These are phyloP conservation scores for Podilymbus podiceps DNA, from an alignment of 2,113 vertebrate genomes.

Conservation along the genomic window DNA sequence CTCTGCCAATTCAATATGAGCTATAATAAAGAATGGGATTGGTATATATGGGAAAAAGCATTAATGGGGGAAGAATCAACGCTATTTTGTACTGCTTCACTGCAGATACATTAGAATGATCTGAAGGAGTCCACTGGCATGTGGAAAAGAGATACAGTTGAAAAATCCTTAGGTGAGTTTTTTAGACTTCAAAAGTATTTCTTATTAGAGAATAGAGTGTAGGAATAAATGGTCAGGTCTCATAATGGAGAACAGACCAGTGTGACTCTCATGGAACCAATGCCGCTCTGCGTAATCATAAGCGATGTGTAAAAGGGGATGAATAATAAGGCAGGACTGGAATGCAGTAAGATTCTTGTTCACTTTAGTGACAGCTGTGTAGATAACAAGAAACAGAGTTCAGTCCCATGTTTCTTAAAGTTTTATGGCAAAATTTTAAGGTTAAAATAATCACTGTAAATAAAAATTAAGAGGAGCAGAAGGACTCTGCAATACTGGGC, in stretches of 20 bases:
- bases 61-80: neutral
- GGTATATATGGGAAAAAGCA: neutral
- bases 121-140: neutral
- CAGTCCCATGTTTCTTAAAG: neutral
- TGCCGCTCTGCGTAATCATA: neutral
- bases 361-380: neutral
- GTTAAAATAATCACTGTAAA: neutral
- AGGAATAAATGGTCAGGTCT: neutral
- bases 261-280: rapidly evolving
- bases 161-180: neutral
- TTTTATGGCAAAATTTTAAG: neutral
- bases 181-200: neutral
- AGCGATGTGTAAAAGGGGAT: neutral
- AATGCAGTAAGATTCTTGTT: neutral
- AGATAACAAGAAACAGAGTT: neutral
- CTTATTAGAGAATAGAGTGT: neutral
- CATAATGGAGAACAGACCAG: neutral
- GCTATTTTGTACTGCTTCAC: rapidly evolving
- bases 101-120: neutral
- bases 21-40: neutral
- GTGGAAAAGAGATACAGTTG: neutral
- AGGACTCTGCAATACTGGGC: neutral
- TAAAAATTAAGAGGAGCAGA: neutral
- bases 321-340: neutral
- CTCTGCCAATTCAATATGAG: neutral